phyloP scores from a whole-genome alignment of 2,888 invertebrate genomes.

The Crossocerus cetratus region DNA sequence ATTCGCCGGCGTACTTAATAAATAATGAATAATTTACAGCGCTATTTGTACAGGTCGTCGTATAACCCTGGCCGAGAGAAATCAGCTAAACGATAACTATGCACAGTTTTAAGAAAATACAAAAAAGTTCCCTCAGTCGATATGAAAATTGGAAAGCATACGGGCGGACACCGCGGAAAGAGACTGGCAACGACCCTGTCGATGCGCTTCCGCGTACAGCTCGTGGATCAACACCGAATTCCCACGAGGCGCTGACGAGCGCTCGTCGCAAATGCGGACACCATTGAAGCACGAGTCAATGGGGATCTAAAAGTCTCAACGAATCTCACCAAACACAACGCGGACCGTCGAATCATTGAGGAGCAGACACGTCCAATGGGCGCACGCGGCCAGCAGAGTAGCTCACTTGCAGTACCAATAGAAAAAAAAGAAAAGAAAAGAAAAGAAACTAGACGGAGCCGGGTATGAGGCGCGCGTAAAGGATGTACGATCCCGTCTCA shows the following conservation, averaged over 20 bases:
- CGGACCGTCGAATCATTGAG: background rate
- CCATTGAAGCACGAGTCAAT: background rate
- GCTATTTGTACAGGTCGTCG: constrained; percentile 5
- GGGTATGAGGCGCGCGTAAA: background rate
- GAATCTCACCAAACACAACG: background rate
- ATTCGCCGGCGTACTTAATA: constrained; percentile 23
- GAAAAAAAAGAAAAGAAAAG: background rate
- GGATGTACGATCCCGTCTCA: background rate
- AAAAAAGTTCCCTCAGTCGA: constrained; percentile 7
- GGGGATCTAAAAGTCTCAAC: background rate
- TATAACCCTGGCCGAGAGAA: background rate
- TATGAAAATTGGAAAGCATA: background rate
- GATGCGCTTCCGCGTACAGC: background rate
- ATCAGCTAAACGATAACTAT: background rate
- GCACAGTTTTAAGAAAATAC: constrained; percentile 7
- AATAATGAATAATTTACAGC: constrained; percentile 24
- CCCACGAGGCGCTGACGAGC: background rate
- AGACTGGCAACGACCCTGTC: background rate
- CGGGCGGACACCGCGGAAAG: background rate
- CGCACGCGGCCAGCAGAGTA: too few species aligned
- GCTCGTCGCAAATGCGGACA: background rate
- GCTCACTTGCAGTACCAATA: background rate
- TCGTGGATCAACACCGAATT: background rate
- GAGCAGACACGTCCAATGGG: too few species aligned
- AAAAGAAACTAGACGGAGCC: background rate